Percentiles rank a stretch among this genome's conserved stretches.
Conservation (phyloP, 1,140 invertebrate genomes). For the Atopsyche davidsoni region DNA sequence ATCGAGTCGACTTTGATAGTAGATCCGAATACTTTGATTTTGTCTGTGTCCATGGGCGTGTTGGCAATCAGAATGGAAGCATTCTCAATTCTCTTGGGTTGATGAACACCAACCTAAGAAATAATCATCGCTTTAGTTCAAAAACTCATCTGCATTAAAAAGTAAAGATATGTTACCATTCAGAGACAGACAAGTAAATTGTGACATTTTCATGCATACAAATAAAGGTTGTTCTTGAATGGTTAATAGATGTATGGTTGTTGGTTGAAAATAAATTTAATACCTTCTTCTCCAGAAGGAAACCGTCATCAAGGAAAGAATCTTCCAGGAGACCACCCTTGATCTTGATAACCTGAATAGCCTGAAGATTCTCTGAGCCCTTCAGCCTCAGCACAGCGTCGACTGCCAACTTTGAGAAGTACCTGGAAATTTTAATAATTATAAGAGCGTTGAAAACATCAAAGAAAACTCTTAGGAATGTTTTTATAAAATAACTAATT, state of each 20-base stretch:
- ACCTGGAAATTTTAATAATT: slow-evolving; percentile 36
- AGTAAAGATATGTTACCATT: too few species aligned
- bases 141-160: too few species aligned
- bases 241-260: background rate
- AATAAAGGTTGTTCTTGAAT: background rate
- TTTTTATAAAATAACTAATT: slow-evolving; percentile 4
- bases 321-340: slow-evolving; percentile 86
- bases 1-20: slow-evolving; percentile 96
- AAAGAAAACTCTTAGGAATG: too few species aligned
- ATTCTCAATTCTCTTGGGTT: slow-evolving; percentile 85
- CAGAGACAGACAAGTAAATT: too few species aligned
- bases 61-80: slow-evolving; percentile 98
- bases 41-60: slow-evolving; percentile 99
- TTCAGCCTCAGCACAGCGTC: slow-evolving; percentile 93
- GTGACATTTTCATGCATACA: background rate
- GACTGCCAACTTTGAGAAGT: slow-evolving; percentile 92
- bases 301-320: slow-evolving; percentile 97
- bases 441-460: background rate
- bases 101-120: slow-evolving; percentile 57
- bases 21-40: slow-evolving; percentile 99
- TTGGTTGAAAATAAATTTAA: background rate
- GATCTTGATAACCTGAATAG: slow-evolving; percentile 98
- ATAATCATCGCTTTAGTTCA: slow-evolving; percentile 3
- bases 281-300: slow-evolving; percentile 92
- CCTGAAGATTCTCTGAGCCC: slow-evolving; percentile 89